Evolutionary conservation across 1,140 invertebrate species (phyloP), one percentile per base, ranked within the genome.

Genomic region (Ridgeia piscesae): DNA sequence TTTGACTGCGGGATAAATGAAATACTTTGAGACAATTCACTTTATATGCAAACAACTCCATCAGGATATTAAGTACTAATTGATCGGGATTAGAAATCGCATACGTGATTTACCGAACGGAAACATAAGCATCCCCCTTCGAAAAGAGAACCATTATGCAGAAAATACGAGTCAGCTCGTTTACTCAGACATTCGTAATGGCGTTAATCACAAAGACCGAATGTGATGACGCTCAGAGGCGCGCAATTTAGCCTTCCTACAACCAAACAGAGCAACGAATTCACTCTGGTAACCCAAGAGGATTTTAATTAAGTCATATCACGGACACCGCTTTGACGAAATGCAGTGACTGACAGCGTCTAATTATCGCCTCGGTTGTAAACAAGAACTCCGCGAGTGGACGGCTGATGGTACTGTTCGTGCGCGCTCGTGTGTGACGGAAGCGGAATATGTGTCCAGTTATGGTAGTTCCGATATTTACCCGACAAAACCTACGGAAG

Each of bases 61-160:
- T 4, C 42, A 42, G 42, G 4, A 42, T 42, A 42, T 42, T 42
- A 42, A 42, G 11, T 42, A 42, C 42, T 6, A 42, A 4, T 42
- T 4, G 11, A 11, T 42, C 4, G 42, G 42, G 42, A 42, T 42
- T 42, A 11, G 11, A 42, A 42, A 42, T 42, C 42, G 11, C 42
- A 42, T 42, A 11, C 42, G 11, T 11, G 42, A 42, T 42, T 42
- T 6, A 42, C 11, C 4, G 11, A 42, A 6, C 42, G 42, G 4
- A 42, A 11, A 42, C 11, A 91, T 91, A 17, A 91, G 0, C 0
- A 42, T 31, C 89, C 6, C 88, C 27, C 91, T 33, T 88, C 91
- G 91, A 92, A 33, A 50, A 34, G 50, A 35, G 35, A 88, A 48
- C 58, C 58, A 88, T 48, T 48, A 88, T 92, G 42, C 42, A 6